Base-by-base conservation (phyloP, 2,888 invertebrate genomes). In the Thymelicus acteon region DNA sequence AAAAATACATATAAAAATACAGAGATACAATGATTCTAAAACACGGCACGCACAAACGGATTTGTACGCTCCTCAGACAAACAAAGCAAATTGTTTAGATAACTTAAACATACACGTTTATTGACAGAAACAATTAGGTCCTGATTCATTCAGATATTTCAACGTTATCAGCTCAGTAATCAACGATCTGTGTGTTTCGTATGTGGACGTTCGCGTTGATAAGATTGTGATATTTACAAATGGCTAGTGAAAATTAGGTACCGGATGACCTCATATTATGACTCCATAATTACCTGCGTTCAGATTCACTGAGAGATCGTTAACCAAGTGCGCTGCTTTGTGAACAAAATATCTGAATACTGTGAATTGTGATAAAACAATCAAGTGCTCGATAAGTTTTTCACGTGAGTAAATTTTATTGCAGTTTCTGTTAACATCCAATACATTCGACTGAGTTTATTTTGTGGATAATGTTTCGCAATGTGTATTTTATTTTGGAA, bases 151-250 rank as follows among this genome's bases (percentile, higher is more conserved):
- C 31, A 37, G n/a, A 60, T 47, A 58, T 60, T 37, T 37, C 58
- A 39, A 8, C n/a, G 40, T 60, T 70, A 65, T 64, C 70, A 65
- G 58, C 64, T 48, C 54, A 31, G 60, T 64, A 49, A 57, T 52
- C 63, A 39, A 7, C 63, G 69, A n/a, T 40, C 54, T 54, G 58
- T 31, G 67, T 40, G 39, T 39, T 62, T 31, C 13, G 7, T 39
- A 3, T 0, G 37, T 7, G 47, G 47, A 57, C 6, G 62, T 19
- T 31, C 31, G 48, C 31, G 7, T 13, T 47, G 70, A 70, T 70
- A 70, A 64, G 70, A 70, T 70, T 60, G 52, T 60, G 37, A 60
- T 70, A 64, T 70, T 70, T 70, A 64, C 70, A 49, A 39, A 70
- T 44, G 64, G 24, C 40, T 70, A 64, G 64, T 64, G 70, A 70